Percentiles rank a stretch among this genome's conserved stretches.
phyloP scores from a whole-genome alignment of 2,113 vertebrate species.

The Apus apus region DNA sequence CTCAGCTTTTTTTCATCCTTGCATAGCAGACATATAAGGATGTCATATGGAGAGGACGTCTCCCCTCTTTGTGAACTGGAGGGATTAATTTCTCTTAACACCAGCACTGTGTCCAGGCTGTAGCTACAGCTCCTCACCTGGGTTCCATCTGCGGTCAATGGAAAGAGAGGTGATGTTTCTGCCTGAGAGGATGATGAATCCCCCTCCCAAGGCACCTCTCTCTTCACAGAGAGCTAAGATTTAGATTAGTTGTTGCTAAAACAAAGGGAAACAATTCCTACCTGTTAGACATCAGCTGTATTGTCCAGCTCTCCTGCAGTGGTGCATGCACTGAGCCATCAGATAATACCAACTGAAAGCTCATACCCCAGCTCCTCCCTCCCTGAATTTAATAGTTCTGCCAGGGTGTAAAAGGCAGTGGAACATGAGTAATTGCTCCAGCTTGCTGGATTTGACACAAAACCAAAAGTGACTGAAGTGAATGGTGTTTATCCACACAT shows the following conservation, averaged over 20 bases:
- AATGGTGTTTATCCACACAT: neutral
- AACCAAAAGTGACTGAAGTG: neutral
- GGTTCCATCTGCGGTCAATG: neutral
- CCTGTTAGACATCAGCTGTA: neutral
- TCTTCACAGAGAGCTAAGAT: neutral
- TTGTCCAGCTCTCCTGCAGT: neutral
- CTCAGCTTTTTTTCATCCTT: neutral
- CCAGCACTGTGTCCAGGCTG: neutral
- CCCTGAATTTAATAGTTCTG: neutral
- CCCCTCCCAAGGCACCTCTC: neutral
- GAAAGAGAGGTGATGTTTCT: neutral
- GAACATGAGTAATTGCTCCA: neutral
- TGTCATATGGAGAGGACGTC: neutral
- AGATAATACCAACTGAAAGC: neutral
- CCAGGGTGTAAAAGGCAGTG: neutral
- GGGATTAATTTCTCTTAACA: neutral
- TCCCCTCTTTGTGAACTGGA: neutral
- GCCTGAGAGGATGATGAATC: neutral
- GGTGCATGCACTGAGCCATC: neutral
- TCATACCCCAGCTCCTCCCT: neutral
- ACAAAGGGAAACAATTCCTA: neutral
- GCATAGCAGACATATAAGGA: rapidly evolving
- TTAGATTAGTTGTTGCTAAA: neutral
- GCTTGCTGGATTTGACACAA: neutral
- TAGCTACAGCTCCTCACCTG: neutral